Conservation (phyloP, 2,797 vertebrate genomes). For the Saxicola maurus region DNA sequence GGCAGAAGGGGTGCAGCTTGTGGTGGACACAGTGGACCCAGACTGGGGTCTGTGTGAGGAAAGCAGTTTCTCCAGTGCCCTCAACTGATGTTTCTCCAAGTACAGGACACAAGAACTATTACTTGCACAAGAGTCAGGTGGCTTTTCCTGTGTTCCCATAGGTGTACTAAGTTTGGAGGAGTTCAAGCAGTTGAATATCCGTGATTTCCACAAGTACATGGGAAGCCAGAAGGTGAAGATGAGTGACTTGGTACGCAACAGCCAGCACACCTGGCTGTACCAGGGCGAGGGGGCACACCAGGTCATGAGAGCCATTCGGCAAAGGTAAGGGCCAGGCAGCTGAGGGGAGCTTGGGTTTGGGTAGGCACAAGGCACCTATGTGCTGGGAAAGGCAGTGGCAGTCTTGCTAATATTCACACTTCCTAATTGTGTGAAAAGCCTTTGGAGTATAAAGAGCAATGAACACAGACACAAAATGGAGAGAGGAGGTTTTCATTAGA, state of each 20-base stretch:
- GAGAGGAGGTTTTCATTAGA: slow-evolving; percentile 39
- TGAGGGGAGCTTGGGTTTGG: background rate
- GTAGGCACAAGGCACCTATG: background rate
- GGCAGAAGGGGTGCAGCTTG: fast-evolving
- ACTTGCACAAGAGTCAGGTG: background rate
- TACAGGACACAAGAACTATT: background rate
- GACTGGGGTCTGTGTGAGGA: background rate
- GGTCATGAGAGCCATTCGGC: slow-evolving; percentile 87
- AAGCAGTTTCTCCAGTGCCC: background rate
- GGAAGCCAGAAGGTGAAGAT: slow-evolving; percentile 85
- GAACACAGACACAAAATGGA: background rate
- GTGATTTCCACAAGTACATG: slow-evolving; percentile 92
- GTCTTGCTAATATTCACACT: background rate
- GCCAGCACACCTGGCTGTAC: slow-evolving; percentile 96
- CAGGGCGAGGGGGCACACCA: slow-evolving; percentile 93
- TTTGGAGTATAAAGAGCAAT: background rate
- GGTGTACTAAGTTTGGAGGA: slow-evolving; percentile 92
- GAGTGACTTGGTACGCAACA: slow-evolving; percentile 93
- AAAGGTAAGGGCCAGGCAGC: slow-evolving; percentile 75
- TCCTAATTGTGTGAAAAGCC: background rate
- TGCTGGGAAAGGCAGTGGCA: background rate
- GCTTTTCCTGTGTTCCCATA: slow-evolving; percentile 47
- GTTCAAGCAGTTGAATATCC: slow-evolving; percentile 88
- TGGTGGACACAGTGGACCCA: background rate
- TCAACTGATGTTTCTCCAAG: background rate